Evolutionary conservation across 2,888 invertebrate species (phyloP), one percentile per base, ranked within the genome.

Genomic region (Belgica antarctica): DNA sequence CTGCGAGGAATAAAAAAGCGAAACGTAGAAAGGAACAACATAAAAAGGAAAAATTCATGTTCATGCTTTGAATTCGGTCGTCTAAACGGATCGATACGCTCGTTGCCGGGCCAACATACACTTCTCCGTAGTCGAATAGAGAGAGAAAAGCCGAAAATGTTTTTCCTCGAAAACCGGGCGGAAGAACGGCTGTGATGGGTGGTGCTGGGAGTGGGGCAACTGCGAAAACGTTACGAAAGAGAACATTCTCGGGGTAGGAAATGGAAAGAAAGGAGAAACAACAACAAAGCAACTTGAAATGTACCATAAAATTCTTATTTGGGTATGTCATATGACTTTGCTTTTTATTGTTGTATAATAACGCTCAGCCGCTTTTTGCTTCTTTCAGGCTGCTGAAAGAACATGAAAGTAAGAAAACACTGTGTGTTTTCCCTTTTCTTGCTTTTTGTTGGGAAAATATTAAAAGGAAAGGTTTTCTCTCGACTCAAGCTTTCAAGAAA

Each of bases 291-390:
- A 65, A 24, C 62, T 31, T 19, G 27, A 46, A 47, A 65, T 28
- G 22, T 65, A n/a, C 63, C 24, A 63, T 63, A 63, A 36, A 63
- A 47, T 46, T 19, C 36, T 36, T 65, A 65, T 65, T 65, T 65
- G 65, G 65, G 65, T 65, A 65, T 24, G 65, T 65, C 65, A 65
- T 65, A 65, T 65, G 65, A 65, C 46, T 65, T 31, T 22, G 62
- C 62, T 62, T 62, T 62, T 62, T 62, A 62, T 34, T 62, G 36
- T 62, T 25, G 59, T 17, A 52, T 17, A 52, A 52, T 52, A 52
- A 52, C n/a, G 22, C 22, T 52, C 52, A 52, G 52, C 17, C 52
- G 19, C 10, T 34, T 22, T 31, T 12, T n/a, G 12, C 59, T 27
- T 19, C 5, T 19, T 62, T 31, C 28, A 46, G 4, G 34, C 5